Evolutionary conservation across 2,113 vertebrate species (phyloP).

Genomic region (Sula dactylatra): DNA sequence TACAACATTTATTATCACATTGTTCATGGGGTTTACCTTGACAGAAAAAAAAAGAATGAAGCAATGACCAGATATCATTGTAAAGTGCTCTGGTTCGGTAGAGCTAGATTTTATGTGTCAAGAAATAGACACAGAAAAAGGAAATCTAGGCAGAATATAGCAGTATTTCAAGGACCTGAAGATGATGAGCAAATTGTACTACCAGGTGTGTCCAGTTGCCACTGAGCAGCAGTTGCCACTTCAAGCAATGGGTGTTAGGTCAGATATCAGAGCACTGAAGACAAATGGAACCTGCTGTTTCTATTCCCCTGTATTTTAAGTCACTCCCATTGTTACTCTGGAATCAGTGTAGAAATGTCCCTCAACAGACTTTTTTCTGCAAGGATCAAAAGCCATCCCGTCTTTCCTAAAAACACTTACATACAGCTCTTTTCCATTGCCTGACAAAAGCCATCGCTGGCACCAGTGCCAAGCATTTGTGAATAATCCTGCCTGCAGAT

Average conservation of each 20-base stretch:
- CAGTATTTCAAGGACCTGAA: constrained; percentile 17
- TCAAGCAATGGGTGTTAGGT: constrained; percentile 41
- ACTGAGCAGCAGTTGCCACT: background rate
- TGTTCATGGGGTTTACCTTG: constrained; percentile 35
- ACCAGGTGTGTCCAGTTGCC: background rate
- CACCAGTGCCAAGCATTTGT: background rate
- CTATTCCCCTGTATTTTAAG: background rate
- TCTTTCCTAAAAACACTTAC: background rate
- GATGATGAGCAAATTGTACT: constrained; percentile 1
- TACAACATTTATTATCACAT: constrained; percentile 20
- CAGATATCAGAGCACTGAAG: constrained; percentile 33
- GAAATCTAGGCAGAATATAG: background rate
- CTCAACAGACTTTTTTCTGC: background rate
- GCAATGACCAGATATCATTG: constrained; percentile 14
- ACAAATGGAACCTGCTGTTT: constrained; percentile 36
- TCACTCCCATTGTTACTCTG: background rate
- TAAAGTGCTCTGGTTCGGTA: constrained; percentile 43
- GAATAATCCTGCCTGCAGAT: constrained; percentile 11
- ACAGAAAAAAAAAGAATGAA: background rate
- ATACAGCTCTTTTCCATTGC: background rate
- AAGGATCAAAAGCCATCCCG: background rate
- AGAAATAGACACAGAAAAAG: background rate
- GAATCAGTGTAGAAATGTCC: constrained; percentile 20
- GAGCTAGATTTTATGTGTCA: constrained; percentile 21
- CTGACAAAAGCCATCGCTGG: background rate